Conservation (phyloP, 1,140 invertebrate species). For the Oedothorax gibbosus region DNA sequence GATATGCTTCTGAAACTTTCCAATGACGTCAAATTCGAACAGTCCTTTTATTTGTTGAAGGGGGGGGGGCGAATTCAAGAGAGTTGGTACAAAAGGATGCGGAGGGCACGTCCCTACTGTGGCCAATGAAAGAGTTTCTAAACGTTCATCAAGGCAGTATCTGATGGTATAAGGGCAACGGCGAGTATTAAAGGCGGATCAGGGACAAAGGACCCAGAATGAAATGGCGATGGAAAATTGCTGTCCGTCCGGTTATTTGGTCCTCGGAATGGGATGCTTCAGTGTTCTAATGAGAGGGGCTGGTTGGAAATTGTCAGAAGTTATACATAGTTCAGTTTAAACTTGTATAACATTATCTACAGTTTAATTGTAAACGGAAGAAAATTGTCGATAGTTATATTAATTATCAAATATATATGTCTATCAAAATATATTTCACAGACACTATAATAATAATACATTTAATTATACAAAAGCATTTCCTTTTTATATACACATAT, state of each 20-base stretch:
- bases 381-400: too few species aligned
- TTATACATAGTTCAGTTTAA: neutral
- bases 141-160: constrained; percentile 52
- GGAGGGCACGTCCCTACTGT: constrained; percentile 1
- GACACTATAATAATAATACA: too few species aligned
- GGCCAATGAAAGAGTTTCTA: constrained; percentile 41
- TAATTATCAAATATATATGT: too few species aligned
- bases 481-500: too few species aligned
- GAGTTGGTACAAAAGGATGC: neutral
- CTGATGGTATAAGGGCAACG: constrained; percentile 19
- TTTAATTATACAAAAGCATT: too few species aligned
- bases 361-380: too few species aligned
- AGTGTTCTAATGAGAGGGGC: neutral
- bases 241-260: constrained; percentile 42
- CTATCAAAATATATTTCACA: too few species aligned
- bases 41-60: neutral
- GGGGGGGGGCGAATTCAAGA: constrained; percentile 1
- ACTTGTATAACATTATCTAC: too few species aligned
- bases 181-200: constrained; percentile 16
- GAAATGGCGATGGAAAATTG: constrained; percentile 39
- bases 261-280: constrained; percentile 24
- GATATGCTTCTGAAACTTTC: too few species aligned
- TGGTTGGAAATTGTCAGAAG: neutral
- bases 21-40: too few species aligned
- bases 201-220: constrained; percentile 29